phyloP scores from a whole-genome alignment of 2,888 invertebrate genomes.

The Gasteruption jaculator region DNA sequence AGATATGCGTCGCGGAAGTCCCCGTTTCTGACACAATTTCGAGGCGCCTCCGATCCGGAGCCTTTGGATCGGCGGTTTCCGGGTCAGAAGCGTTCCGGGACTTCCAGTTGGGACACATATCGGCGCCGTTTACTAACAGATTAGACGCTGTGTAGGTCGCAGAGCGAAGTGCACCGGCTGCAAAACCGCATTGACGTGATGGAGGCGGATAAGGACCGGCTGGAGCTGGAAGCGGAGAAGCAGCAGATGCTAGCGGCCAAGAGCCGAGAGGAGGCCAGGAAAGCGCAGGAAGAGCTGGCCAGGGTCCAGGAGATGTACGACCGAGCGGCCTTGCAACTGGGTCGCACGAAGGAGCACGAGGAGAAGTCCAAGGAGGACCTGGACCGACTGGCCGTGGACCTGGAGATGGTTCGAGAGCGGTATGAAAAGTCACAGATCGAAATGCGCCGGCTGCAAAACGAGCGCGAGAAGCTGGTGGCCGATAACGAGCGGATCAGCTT shows the following conservation, averaged over 20 bases:
- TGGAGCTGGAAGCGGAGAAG: slow-evolving; percentile 83
- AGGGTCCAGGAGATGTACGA: slow-evolving; percentile 87
- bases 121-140: no score
- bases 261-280: slow-evolving; percentile 79
- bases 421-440: slow-evolving; percentile 87
- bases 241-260: slow-evolving; percentile 75
- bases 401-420: slow-evolving; percentile 83
- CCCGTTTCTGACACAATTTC: no score
- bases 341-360: slow-evolving; percentile 83
- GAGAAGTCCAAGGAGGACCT: slow-evolving; percentile 85
- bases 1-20: no score
- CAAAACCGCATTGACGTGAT: slow-evolving; percentile 85
- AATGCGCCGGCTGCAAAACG: slow-evolving; percentile 74
- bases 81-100: no score
- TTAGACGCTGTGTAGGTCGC: slow-evolving; percentile 70
- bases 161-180: slow-evolving; percentile 83
- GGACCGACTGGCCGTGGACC: slow-evolving; percentile 71
- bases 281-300: slow-evolving; percentile 80
- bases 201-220: slow-evolving; percentile 81
- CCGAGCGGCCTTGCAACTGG: slow-evolving; percentile 77
- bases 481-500: slow-evolving; percentile 82
- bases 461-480: slow-evolving; percentile 79
- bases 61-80: no score
- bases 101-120: no score
- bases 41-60: no score